Percentiles rank a stretch among this genome's conserved stretches.
Conservation (phyloP, 2,797 vertebrate genomes). For the Netta rufina region DNA sequence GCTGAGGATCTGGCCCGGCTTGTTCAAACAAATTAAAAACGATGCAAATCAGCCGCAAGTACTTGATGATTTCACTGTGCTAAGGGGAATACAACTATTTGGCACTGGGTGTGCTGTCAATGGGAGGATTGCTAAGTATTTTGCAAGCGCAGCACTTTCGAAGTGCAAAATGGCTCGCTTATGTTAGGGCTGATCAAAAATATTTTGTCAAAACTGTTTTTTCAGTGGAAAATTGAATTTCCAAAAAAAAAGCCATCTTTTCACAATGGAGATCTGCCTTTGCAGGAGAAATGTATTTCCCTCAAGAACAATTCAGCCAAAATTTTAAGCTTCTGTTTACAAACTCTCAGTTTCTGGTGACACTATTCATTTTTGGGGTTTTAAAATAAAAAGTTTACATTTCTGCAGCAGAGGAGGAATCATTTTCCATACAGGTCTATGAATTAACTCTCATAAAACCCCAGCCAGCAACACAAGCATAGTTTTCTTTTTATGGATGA, state of each 20-base stretch:
- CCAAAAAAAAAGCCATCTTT: not conserved
- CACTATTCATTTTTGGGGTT: not conserved
- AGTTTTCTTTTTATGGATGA: conserved; percentile 46
- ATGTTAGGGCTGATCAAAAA: not conserved
- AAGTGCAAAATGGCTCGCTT: not conserved
- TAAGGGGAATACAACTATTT: conserved; percentile 51
- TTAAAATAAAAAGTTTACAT: conserved; percentile 4
- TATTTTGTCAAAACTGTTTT: not conserved
- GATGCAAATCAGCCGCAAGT: conserved; percentile 54
- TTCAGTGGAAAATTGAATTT: not conserved
- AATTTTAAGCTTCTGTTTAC: not conserved
- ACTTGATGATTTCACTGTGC: conserved; percentile 57
- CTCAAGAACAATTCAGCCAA: not conserved
- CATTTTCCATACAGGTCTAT: conserved; percentile 62
- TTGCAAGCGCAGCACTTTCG: not conserved
- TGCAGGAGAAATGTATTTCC: not conserved
- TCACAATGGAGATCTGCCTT: not conserved
- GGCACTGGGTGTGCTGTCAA: conserved; percentile 27
- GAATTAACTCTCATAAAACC: conserved; percentile 64
- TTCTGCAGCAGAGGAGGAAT: conserved; percentile 25
- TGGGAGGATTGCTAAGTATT: conserved; percentile 40
- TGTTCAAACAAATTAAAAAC: conserved; percentile 59
- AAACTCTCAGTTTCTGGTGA: not conserved
- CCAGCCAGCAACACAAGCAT: conserved; percentile 13
- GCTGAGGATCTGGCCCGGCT: conserved; percentile 51